phyloP scores from a whole-genome alignment of 2,113 vertebrate species.

The rat (Rattus norvegicus) region DNA sequence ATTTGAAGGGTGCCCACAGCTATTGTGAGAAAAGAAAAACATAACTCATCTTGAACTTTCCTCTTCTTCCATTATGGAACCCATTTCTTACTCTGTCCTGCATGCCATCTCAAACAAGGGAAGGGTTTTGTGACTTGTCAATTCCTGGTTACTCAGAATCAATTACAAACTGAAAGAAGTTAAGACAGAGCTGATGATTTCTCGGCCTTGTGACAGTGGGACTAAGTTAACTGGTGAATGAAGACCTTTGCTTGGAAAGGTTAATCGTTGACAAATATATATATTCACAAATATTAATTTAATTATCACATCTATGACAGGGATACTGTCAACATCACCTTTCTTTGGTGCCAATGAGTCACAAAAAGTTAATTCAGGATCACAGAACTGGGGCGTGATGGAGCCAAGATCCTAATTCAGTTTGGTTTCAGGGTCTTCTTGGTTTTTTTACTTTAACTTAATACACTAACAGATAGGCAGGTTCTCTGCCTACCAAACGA shows the following conservation, averaged over 20 bases:
- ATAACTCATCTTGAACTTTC: neutral
- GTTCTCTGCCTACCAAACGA: neutral
- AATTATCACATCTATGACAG: neutral
- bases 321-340: neutral
- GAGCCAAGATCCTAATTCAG: neutral
- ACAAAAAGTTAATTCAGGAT: neutral
- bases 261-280: slow-evolving; percentile 23
- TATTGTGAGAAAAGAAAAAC: slow-evolving; percentile 22
- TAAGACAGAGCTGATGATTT: neutral
- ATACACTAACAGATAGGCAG: neutral
- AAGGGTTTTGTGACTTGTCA: neutral
- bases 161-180: neutral
- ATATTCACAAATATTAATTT: neutral
- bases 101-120: neutral
- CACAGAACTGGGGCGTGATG: neutral
- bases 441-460: neutral
- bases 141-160: neutral
- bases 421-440: neutral
- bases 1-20: slow-evolving; percentile 27
- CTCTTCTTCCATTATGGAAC: neutral
- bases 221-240: neutral
- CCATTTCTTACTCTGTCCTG: neutral
- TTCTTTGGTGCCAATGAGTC: neutral
- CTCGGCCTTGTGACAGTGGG: neutral
- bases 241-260: neutral